Conservation (phyloP, 2,113 vertebrate species). For the Motacilla alba region DNA sequence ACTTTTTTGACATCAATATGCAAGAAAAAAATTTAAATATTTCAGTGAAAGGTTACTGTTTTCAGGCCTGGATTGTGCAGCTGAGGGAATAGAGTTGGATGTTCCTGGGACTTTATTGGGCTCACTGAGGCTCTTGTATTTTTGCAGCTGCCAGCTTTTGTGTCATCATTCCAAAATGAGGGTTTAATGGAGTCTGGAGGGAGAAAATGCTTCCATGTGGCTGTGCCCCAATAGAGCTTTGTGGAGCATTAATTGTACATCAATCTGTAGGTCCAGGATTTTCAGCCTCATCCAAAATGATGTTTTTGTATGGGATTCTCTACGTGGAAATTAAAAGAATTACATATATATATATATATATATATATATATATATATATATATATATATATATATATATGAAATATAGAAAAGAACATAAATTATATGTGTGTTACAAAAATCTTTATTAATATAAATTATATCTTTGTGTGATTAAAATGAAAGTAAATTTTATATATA, state of each 20-base stretch:
- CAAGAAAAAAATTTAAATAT: neutral
- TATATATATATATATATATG: neutral
- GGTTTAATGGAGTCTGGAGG: neutral
- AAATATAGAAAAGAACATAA: no score
- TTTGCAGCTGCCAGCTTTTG: conserved; percentile 44
- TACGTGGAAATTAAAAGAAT: neutral
- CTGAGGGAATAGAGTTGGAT: neutral
- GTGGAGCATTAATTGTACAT: neutral
- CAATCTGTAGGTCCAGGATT: neutral
- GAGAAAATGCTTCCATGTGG: neutral
- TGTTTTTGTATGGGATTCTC: neutral
- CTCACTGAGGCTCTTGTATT: conserved; percentile 20
- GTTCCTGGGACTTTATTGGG: neutral
- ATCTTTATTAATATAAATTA: neutral
- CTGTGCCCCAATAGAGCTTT: neutral
- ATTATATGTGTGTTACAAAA: neutral
- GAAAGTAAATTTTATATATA: neutral
- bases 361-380: neutral
- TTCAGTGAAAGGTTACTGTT: neutral
- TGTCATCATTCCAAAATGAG: neutral
- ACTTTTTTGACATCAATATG: neutral
- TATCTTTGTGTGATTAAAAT: neutral
- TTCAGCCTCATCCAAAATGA: neutral
- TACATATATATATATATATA: neutral
- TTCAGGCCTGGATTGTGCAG: neutral